Evolutionary conservation across 2,113 vertebrate species (phyloP).

Genomic region (Genyomyrus donnyi): DNA sequence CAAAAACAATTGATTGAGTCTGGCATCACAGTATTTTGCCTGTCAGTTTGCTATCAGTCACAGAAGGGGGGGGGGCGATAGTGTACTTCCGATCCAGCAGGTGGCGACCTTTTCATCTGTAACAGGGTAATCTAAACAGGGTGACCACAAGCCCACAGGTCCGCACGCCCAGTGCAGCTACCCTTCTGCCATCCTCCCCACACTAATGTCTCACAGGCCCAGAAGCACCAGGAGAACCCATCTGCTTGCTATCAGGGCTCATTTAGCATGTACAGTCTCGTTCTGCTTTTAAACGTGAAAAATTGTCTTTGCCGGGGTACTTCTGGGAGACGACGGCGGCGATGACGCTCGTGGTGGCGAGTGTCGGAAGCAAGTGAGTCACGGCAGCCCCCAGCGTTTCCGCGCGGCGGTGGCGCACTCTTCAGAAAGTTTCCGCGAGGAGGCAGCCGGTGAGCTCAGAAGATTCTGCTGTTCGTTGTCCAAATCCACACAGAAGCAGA

Average conservation of each 20-base stretch:
- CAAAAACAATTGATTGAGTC: not conserved
- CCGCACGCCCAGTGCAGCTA: not conserved
- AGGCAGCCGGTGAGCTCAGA: not conserved
- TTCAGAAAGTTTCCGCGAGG: slow-evolving; percentile 6
- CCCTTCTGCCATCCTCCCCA: not conserved
- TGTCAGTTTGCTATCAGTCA: not conserved
- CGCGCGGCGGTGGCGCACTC: not conserved
- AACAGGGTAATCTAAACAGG: not conserved
- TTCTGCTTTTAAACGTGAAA: slow-evolving; percentile 1
- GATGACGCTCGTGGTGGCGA: not conserved
- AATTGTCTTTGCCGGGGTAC: not conserved
- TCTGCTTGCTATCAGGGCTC: slow-evolving; percentile 27
- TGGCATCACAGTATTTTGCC: not conserved
- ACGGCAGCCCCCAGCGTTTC: not conserved
- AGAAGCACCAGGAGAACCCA: slow-evolving; percentile 14
- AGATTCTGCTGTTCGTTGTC: slow-evolving; percentile 26
- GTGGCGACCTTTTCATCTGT: not conserved
- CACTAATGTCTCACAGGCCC: slow-evolving; percentile 2
- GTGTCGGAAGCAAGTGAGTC: not conserved
- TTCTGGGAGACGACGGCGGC: not conserved
- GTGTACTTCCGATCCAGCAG: not conserved
- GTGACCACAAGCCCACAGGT: not conserved
- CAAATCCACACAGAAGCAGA: slow-evolving; percentile 33
- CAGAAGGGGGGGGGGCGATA: not conserved
- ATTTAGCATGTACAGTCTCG: slow-evolving; percentile 16